phyloP scores from a whole-genome alignment of 2,888 invertebrate genomes.

The Thalpophila matura region DNA sequence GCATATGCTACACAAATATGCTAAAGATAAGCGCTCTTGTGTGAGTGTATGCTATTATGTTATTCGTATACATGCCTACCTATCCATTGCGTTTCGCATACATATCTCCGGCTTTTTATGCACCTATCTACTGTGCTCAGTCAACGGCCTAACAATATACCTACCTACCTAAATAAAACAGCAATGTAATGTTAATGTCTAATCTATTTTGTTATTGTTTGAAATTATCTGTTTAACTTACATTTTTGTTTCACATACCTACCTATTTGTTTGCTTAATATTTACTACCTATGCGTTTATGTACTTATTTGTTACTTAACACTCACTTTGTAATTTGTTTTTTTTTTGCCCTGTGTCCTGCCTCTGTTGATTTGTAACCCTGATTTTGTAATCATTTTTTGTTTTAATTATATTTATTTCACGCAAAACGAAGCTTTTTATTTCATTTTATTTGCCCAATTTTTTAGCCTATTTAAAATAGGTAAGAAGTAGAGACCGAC shows the following conservation, averaged over 20 bases:
- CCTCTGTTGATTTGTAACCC: slow-evolving; percentile 39
- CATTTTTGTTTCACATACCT: slow-evolving; percentile 31
- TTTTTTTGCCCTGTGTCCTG: slow-evolving; percentile 37
- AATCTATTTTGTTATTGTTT: slow-evolving; percentile 51
- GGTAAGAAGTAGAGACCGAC: no score
- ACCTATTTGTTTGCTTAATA: slow-evolving; percentile 30
- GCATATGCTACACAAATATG: slow-evolving; percentile 63
- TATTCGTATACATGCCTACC: slow-evolving; percentile 43
- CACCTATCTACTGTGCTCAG: slow-evolving; percentile 59
- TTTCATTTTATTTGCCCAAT: slow-evolving; percentile 32
- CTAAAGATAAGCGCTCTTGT: slow-evolving; percentile 66
- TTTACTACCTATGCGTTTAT: slow-evolving; percentile 32
- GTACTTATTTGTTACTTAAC: slow-evolving; percentile 29
- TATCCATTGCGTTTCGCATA: slow-evolving; percentile 52
- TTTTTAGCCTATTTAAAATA: not conserved
- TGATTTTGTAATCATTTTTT: slow-evolving; percentile 53
- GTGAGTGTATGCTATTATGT: slow-evolving; percentile 57
- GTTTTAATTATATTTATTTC: slow-evolving; percentile 61
- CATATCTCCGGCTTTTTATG: slow-evolving; percentile 56
- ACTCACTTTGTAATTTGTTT: slow-evolving; percentile 24
- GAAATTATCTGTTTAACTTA: slow-evolving; percentile 33
- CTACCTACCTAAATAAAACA: slow-evolving; percentile 58
- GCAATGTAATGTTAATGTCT: slow-evolving; percentile 36
- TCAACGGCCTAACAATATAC: slow-evolving; percentile 66
- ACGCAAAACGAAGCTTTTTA: slow-evolving; percentile 57